Percentiles rank a stretch among this genome's conserved stretches.
Evolutionary conservation across 1,140 invertebrate genomes (phyloP).

Genomic region (Drosophila azteca): DNA sequence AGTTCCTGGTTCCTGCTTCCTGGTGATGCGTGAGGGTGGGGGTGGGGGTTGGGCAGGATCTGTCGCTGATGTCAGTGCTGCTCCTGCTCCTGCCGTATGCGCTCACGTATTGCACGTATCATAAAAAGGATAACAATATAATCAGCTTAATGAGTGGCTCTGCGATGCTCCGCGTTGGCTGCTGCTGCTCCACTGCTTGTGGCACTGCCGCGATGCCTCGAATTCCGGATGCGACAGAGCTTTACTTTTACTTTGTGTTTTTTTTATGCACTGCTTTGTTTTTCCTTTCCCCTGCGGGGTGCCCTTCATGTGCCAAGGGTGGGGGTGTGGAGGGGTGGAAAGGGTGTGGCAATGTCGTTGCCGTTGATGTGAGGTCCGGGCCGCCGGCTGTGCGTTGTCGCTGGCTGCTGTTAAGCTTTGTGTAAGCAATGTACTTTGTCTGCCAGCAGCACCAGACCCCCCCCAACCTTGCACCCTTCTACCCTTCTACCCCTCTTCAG

Average conservation of each 20-base stretch:
- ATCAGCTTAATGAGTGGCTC: conserved; percentile 82
- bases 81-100: conserved; percentile 52
- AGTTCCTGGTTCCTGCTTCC: neutral
- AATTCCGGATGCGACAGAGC: conserved; percentile 68
- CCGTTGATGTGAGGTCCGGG: conserved; percentile 44
- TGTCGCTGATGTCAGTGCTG: conserved; percentile 44
- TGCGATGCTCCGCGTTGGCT: conserved; percentile 24
- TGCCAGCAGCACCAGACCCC: conserved; percentile 19
- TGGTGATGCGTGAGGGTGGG: conserved; percentile 1
- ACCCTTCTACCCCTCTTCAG: conserved; percentile 31
- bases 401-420: conserved; percentile 75
- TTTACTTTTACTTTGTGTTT: conserved; percentile 56
- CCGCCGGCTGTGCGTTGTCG: conserved; percentile 68
- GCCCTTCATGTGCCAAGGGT: neutral
- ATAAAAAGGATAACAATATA: conserved; percentile 84
- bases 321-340: conserved; percentile 2
- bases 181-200: conserved; percentile 25
- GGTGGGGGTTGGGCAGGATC: too few species aligned
- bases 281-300: conserved; percentile 37
- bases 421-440: conserved; percentile 80
- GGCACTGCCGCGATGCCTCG: conserved; percentile 13
- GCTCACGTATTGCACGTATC: conserved; percentile 82
- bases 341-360: conserved; percentile 15
- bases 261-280: conserved; percentile 80
- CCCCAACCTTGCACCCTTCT: neutral